Evolutionary conservation across 2,888 invertebrate species (phyloP).

Genomic region (Mimas tiliae): DNA sequence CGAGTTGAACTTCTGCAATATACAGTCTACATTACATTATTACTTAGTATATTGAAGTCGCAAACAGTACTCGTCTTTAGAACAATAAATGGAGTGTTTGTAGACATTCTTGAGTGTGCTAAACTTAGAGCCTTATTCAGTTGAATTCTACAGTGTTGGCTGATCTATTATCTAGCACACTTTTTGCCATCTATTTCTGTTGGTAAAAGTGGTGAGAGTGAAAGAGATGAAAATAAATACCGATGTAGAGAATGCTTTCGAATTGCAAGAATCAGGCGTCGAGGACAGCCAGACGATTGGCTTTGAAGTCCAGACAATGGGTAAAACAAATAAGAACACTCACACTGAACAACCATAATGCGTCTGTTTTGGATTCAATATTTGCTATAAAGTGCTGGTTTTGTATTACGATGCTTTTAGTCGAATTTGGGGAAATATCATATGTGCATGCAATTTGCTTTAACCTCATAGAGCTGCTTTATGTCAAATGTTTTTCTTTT

Average conservation of each 20-base stretch:
- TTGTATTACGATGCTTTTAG: slow-evolving; percentile 10
- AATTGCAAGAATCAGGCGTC: slow-evolving; percentile 28
- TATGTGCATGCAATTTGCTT: slow-evolving; percentile 2
- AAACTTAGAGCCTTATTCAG: slow-evolving; percentile 17
- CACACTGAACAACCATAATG: slow-evolving; percentile 22
- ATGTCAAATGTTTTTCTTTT: not conserved
- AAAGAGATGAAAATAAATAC: slow-evolving; percentile 22
- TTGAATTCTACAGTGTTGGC: slow-evolving; percentile 24
- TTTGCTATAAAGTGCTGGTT: slow-evolving; percentile 27
- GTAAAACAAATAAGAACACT: slow-evolving; percentile 45
- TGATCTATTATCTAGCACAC: slow-evolving; percentile 11
- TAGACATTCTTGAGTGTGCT: slow-evolving; percentile 34
- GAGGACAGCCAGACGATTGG: slow-evolving; percentile 47
- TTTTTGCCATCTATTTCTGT: not conserved
- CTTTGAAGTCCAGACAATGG: slow-evolving; percentile 54
- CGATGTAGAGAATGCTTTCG: slow-evolving; percentile 1
- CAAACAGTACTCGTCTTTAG: slow-evolving; percentile 29
- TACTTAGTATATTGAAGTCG: slow-evolving; percentile 25
- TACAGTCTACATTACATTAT: slow-evolving; percentile 24
- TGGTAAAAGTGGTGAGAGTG: not conserved
- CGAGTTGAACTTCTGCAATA: slow-evolving; percentile 23
- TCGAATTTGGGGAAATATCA: not conserved
- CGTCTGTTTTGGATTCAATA: not conserved
- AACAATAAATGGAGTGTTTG: slow-evolving; percentile 29
- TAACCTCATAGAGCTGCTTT: not conserved